These are phyloP conservation scores for Galerucella nymphaeae DNA, from an alignment of 2,888 invertebrate genomes.

Conservation along the genomic window DNA sequence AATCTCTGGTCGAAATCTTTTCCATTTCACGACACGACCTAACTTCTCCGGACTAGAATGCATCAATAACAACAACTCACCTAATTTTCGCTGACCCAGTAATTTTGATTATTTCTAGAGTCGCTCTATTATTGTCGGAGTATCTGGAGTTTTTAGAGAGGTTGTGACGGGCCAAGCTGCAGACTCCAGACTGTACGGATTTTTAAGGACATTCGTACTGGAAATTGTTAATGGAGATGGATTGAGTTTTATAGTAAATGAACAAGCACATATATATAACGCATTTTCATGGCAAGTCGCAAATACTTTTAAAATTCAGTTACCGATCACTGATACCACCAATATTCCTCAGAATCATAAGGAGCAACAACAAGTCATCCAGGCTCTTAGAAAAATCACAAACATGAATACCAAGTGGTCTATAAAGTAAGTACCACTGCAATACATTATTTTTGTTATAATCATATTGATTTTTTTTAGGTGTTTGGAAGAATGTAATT, in stretches of 20 bases:
- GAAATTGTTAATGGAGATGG: conserved; percentile 65
- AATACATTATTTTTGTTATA: background rate
- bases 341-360: conserved; percentile 46
- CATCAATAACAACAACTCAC: too few relatives aligned
- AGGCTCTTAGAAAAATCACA: conserved; percentile 55
- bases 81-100: background rate
- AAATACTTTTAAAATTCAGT: conserved; percentile 53
- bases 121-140: conserved; percentile 67
- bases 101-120: conserved; percentile 55
- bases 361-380: conserved; percentile 54
- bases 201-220: conserved; percentile 71
- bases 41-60: too few relatives aligned
- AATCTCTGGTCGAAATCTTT: too few relatives aligned
- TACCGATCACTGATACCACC: conserved; percentile 39
- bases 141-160: conserved; percentile 76
- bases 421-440: conserved; percentile 55
- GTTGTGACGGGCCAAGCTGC: conserved; percentile 63
- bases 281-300: conserved; percentile 54
- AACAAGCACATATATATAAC: conserved; percentile 73
- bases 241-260: conserved; percentile 75
- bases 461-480: conserved; percentile 58
- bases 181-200: conserved; percentile 67
- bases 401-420: conserved; percentile 58
- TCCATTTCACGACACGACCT: too few relatives aligned
- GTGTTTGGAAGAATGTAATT: conserved; percentile 73